Base-by-base conservation (phyloP, 2,113 vertebrate species). In the Leiothrix lutea region DNA sequence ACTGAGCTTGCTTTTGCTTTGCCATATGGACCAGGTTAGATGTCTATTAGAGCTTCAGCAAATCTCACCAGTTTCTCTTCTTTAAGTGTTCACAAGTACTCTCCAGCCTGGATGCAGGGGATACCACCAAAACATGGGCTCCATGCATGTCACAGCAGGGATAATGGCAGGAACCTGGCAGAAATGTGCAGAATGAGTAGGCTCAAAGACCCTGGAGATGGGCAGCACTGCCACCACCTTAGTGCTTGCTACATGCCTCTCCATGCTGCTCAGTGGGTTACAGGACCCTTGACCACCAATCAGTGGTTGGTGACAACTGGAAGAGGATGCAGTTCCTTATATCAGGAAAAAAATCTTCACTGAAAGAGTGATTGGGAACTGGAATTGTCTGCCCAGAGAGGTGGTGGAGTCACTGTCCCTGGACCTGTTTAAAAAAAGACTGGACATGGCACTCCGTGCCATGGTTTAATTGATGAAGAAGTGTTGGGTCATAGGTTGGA, bases 201-300 rank as follows among this genome's bases (percentile, higher is more conserved):
- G 12, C 35, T 73, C 44, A 60, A 67, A 86, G 45, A 12, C 38
- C 23, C 10, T 38, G 29, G 19, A 84, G 40, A 5, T 77, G 42
- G 44, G 12, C 0, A 5, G 22, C 38, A 31, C 24, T 74, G 56
- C 24, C 38, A 69, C 19, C 25, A 28, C 54, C 50, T 80, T n/a
- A 47, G 36, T 69, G 58, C 25, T 92, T 28, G 57, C 18, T 57
- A 8, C 19, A 2, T 70, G 58, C 7, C 26, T 67, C 53, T 0
- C 0, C 8, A 16, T 14, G 42, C 26, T 70, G 22, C 35, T 66
- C 1, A 1, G 7, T 3, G 17, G n/a, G 9, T 38, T 79, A 29
- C 17, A 26, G 57, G 29, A 57, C 31, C 19, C 14, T 72, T 35
- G 14, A 53, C 28, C 20, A 64, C 47, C 47, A 48, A 24, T 62